These are phyloP conservation scores for Sorex araneus DNA, from an alignment of 2,113 vertebrate species.

Conservation along the genomic window DNA sequence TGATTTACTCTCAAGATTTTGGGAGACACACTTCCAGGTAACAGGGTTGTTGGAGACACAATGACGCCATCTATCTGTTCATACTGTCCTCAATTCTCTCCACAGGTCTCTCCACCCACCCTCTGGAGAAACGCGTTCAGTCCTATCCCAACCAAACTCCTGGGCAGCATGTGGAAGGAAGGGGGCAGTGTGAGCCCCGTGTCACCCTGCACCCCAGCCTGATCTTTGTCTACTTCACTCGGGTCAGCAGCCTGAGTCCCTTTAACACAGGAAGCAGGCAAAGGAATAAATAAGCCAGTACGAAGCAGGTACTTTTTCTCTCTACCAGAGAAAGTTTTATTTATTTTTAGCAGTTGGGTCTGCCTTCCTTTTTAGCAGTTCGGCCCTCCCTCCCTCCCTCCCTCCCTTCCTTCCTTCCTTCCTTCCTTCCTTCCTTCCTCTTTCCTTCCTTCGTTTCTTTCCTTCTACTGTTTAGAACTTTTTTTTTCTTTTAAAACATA, in stretches of 20 bases:
- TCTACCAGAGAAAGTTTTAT: constrained; percentile 18
- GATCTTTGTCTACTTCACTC: background rate
- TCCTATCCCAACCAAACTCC: background rate
- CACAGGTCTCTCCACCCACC: background rate
- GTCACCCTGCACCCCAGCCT: background rate
- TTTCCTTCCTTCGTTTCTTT: too few relatives aligned
- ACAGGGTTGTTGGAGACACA: background rate
- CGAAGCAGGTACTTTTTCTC: background rate
- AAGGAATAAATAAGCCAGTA: background rate
- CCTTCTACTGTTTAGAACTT: background rate
- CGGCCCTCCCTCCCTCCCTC: too few relatives aligned
- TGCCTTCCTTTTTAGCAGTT: background rate
- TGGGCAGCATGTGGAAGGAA: background rate
- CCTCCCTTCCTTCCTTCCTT: too few relatives aligned
- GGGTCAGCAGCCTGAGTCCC: background rate
- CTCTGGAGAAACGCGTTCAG: background rate
- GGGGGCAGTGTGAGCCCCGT: accelerated
- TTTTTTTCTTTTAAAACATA: background rate
- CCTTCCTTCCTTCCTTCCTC: too few relatives aligned
- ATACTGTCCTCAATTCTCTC: background rate
- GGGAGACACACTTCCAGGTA: background rate
- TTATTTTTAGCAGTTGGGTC: background rate
- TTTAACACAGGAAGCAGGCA: background rate
- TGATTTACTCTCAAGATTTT: constrained; percentile 21
- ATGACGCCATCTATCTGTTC: background rate